Base-by-base conservation (phyloP, 2,113 vertebrate species). In the Fukomys damarensis region DNA sequence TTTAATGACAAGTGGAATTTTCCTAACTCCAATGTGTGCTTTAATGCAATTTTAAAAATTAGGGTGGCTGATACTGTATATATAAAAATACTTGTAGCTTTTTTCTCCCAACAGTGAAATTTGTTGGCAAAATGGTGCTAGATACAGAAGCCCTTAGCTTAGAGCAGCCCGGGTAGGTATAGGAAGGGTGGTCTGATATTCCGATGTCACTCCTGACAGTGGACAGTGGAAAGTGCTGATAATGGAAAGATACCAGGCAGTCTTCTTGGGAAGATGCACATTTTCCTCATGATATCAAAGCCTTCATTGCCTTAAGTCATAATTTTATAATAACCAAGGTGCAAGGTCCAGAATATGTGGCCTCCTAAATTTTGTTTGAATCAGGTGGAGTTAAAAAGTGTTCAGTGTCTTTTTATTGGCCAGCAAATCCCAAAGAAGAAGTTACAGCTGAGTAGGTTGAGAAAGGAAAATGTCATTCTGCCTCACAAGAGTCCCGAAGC, bases 241-340 rank as follows among this genome's bases (percentile, higher is more conserved):
- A n/a, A 54, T 77, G 32, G 52, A 38, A 17, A 72, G 68, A 52
- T 49, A 3, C 38, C 0, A 58, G 20, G 46, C 19, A 46, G 14
- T 74, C 28, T 49, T 81, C 52, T 24, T 19, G 8, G 46, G 0
- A 76, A 49, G 61, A 52, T 22, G 3, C 12, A 1, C 76, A 8
- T 81, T 93, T 70, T 68, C 11, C 17, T 76, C 10, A 14, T 61
- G 13, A 84, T 32, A 3, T 63, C 7, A 8, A 92, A 93, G n/a
- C 13, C 86, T 80, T 94, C 49, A 10, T 93, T 46, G 16, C 52
- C 49, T 63, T 13, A 0, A 28, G 7, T 38, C 35, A 56, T 74
- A 61, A 82, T 86, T 95, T 86, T 86, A 5, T 81, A 84, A 89
- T 87, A 90, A 89, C 46, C 52, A 89, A 87, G 28, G 56, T 81